Evolutionary conservation across 2,888 invertebrate species (phyloP).

Genomic region (Amorpha juglandis): DNA sequence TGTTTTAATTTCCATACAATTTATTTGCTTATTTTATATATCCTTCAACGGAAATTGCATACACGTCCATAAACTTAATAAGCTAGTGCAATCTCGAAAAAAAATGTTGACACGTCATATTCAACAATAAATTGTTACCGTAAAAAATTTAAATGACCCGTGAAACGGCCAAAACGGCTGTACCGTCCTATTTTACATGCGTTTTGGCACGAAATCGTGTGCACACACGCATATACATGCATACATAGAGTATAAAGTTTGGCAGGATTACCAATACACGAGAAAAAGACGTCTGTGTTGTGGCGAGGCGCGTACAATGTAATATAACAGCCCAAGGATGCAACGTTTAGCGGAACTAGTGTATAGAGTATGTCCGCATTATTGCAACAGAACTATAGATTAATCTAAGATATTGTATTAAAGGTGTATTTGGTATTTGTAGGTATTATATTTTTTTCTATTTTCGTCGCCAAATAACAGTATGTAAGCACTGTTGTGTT

Average conservation of each 20-base stretch:
- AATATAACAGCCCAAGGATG: conserved; percentile 23
- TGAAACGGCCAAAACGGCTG: conserved; percentile 43
- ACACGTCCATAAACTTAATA: conserved; percentile 14
- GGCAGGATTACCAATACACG: conserved; percentile 53
- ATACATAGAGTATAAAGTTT: conserved; percentile 40
- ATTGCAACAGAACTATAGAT: not conserved
- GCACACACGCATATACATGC: conserved; percentile 32
- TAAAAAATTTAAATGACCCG: conserved; percentile 52
- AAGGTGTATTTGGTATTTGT: too few species aligned
- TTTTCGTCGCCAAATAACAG: too few species aligned
- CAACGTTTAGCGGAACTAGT: conserved; percentile 19
- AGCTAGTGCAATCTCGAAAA: conserved; percentile 22
- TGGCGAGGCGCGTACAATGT: conserved; percentile 43
- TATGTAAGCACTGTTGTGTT: too few species aligned
- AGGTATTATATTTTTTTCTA: too few species aligned
- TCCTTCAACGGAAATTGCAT: conserved; percentile 3
- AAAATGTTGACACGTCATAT: conserved; percentile 24
- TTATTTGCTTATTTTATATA: not conserved
- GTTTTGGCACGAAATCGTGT: conserved; percentile 51
- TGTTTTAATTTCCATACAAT: not conserved
- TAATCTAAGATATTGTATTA: too few species aligned
- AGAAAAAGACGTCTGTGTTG: conserved; percentile 59
- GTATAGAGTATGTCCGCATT: not conserved
- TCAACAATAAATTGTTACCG: conserved; percentile 40
- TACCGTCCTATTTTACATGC: conserved; percentile 53